Percentiles rank a stretch among this genome's conserved stretches.
These are phyloP conservation scores for Sciurus carolinensis DNA, from an alignment of 2,797 vertebrate species.

Conservation along the genomic window DNA sequence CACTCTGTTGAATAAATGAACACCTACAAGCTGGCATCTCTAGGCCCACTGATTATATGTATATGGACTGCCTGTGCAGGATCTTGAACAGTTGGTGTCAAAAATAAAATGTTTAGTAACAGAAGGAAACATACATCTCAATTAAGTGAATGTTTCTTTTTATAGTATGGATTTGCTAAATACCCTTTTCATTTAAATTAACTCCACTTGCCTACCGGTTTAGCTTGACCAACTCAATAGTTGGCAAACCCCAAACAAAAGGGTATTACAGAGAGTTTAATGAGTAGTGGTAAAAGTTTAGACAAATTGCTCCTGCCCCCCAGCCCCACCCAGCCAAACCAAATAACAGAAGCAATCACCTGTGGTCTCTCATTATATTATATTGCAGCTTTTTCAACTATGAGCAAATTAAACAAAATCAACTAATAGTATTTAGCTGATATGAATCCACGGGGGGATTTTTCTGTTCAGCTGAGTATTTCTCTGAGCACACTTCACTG, in stretches of 20 bases:
- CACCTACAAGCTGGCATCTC: conserved; percentile 69
- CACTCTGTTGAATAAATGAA: conserved; percentile 81
- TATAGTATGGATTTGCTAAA: conserved; percentile 84
- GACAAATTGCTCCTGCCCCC: conserved; percentile 75
- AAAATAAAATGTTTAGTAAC: conserved; percentile 80
- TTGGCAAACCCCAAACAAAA: conserved; percentile 74
- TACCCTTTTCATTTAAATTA: conserved; percentile 84
- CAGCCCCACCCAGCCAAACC: conserved; percentile 58
- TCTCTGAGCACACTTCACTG: conserved; percentile 76
- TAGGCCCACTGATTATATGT: conserved; percentile 70
- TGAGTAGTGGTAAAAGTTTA: conserved; percentile 87
- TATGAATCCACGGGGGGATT: conserved; percentile 70
- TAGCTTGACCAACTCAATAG: conserved; percentile 77
- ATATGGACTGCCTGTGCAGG: conserved; percentile 72
- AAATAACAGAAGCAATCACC: conserved; percentile 81
- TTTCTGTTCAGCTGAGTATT: conserved; percentile 77
- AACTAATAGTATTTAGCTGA: conserved; percentile 79
- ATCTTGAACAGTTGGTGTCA: conserved; percentile 75
- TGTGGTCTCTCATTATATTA: conserved; percentile 86
- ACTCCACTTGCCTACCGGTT: conserved; percentile 76
- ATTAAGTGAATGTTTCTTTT: conserved; percentile 86
- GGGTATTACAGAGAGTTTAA: conserved; percentile 86
- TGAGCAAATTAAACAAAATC: conserved; percentile 84
- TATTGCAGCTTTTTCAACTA: conserved; percentile 89
- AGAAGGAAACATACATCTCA: conserved; percentile 83